Evolutionary conservation across 2,888 invertebrate species (phyloP).

Genomic region (Gonocerus acuteangulatus): DNA sequence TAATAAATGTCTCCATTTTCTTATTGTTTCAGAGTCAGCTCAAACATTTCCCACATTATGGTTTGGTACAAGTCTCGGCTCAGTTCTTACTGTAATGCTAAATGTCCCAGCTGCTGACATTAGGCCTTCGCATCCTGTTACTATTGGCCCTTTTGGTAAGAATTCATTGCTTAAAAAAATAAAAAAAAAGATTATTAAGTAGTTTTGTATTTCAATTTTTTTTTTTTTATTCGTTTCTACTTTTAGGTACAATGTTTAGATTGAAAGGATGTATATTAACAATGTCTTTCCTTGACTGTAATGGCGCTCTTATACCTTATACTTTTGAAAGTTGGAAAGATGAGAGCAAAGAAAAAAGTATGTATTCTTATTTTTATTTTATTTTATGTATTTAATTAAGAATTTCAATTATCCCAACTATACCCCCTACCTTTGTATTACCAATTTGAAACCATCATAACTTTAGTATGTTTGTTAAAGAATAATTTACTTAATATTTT

Average conservation of each 20-base stretch:
- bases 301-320: constrained; percentile 83
- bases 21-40: constrained; percentile 64
- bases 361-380: constrained; percentile 36
- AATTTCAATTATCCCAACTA: too few species aligned
- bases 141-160: constrained; percentile 79
- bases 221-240: background rate
- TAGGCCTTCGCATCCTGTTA: constrained; percentile 75
- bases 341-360: constrained; percentile 59
- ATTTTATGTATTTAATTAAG: background rate
- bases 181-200: background rate
- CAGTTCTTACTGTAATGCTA: constrained; percentile 86
- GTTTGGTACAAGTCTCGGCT: constrained; percentile 96
- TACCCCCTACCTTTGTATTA: too few species aligned
- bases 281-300: constrained; percentile 93
- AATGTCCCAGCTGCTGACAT: constrained; percentile 70
- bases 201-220: background rate
- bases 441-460: too few species aligned
- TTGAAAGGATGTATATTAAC: constrained; percentile 90
- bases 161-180: constrained; percentile 27
- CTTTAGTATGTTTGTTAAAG: too few species aligned
- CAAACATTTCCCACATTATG: constrained; percentile 79
- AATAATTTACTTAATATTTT: too few species aligned
- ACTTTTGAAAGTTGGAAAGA: constrained; percentile 90
- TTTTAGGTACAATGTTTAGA: constrained; percentile 84
- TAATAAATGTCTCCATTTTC: too few species aligned